Conservation (phyloP, 2,113 vertebrate species). For the Leuciscus idus region DNA sequence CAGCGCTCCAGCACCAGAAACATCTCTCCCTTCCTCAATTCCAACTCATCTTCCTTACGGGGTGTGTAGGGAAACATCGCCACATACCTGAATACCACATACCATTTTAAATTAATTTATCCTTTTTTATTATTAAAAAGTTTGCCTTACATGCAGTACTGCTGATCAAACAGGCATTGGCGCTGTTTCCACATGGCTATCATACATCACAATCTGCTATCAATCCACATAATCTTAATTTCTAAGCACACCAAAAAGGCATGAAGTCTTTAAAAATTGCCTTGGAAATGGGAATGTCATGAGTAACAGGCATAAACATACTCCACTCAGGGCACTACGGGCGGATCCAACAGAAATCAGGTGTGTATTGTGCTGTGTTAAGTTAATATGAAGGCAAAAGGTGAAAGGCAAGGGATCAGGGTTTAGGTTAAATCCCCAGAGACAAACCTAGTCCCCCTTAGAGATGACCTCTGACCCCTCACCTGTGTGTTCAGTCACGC, state of each 20-base stretch:
- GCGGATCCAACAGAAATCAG: constrained; percentile 65
- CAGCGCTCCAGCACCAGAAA: constrained; percentile 96
- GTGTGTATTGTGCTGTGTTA: constrained; percentile 59
- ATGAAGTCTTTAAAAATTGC: constrained; percentile 20
- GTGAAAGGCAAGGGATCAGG: constrained; percentile 61
- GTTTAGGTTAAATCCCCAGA: constrained; percentile 61
- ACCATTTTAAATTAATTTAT: background rate
- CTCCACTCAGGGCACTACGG: background rate
- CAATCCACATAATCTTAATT: background rate
- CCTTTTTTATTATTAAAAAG: background rate
- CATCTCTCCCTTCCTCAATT: constrained; percentile 96
- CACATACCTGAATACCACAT: constrained; percentile 76
- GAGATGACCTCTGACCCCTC: constrained; percentile 63
- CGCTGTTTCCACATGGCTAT: background rate
- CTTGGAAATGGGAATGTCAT: constrained; percentile 13
- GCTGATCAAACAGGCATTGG: background rate
- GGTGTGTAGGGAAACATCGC: constrained; percentile 95
- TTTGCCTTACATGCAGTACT: background rate
- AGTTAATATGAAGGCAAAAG: constrained; percentile 61
- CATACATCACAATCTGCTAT: background rate
- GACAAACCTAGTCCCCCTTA: constrained; percentile 52
- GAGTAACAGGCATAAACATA: background rate
- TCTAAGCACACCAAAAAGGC: background rate
- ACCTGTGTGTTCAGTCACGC: constrained; percentile 64
- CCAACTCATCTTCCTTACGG: constrained; percentile 95